Evolutionary conservation across 2,797 vertebrate genomes (phyloP), one percentile per base, ranked within the genome.

Genomic region (Fistularia tabacaria): DNA sequence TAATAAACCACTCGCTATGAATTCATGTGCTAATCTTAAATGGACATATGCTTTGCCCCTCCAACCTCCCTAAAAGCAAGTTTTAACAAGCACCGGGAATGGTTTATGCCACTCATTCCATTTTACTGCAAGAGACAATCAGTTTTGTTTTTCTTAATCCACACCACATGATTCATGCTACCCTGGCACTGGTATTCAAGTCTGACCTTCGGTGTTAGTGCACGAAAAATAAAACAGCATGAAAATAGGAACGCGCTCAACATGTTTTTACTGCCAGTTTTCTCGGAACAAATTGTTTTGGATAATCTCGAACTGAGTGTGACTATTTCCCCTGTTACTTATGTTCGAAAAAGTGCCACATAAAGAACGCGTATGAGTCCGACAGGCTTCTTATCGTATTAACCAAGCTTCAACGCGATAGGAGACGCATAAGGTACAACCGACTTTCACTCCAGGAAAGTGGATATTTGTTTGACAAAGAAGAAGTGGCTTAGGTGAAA

Each of bases 401-500:
- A 12, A 66, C 49, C 10, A 59, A 54, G 58, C 62, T 59, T 70
- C n/a, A 66, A 69, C 67, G 39, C 46, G 14, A 40, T 47, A 36
- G 36, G 46, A n/a, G n/a, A n/a, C n/a, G n/a, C n/a, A n/a, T n/a
- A n/a, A n/a, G n/a, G n/a, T n/a, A 44, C 10, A 14, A 3, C 15
- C 49, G 13, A 9, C n/a, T 44, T 36, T 51, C 8, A 3, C 40
- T 42, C 40, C 6, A 10, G 10, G 11, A 44, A 58, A 39, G 6
- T 14, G 46, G 25, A 25, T 25, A 25, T 25, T 2, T 48, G 10
- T 46, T n/a, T 8, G 13, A 62, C 39, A 25, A 5, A 25, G 25
- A 25, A 25, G 5, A 25, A n/a, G n/a, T n/a, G n/a, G n/a, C n/a
- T n/a, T n/a, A n/a, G n/a, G n/a, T n/a, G n/a, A n/a, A n/a, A n/a